Base-by-base conservation (phyloP, 2,888 invertebrate species). In the Melanophora roralis region DNA sequence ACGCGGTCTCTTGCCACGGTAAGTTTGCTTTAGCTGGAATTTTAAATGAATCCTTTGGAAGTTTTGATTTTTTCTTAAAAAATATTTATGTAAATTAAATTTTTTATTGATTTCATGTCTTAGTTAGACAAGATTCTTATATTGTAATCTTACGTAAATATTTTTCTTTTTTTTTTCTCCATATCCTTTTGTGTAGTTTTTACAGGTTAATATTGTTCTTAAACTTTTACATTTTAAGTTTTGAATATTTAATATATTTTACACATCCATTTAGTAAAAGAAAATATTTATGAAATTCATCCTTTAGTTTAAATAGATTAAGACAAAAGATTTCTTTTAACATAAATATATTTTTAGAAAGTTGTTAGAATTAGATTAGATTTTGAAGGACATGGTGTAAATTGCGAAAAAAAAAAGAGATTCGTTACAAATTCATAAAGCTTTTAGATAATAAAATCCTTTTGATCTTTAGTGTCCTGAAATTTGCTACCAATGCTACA, bases 1-100 rank as follows among this genome's bases (percentile, higher is more conserved):
- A 67, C 91, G 94, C 82, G 95, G 94, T 38, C 89, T 95, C 40
- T 89, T 95, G 81, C 94, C 94, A 81, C 92, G 95, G 92, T 93
- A 90, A 84, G 84, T 83, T 38, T 40, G 3, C 14, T 8, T 4
- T 7, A 27, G 11, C 5, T 19, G 11, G 9, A 1, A 7, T 12
- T 34, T 7, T 0, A 5, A 27, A 27, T 27, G 27, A 27, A 5
- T 6, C 27, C 6, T 6, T 6, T 27, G 19, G 5, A 11, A 36
- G 11, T 9, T 36, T 9, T 36, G 6, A 36, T 19, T 49, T 23
- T 21, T n/a, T 3, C 27, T 21, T 9, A 16, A 16, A 36, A 16
- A 62, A 14, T 60, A 38, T 60, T 27, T 62, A 49, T 60, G 16
- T 53, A 3, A 36, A 1, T 43, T 40, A 40, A 68, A 19, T 60